Percentiles rank a stretch among this genome's conserved stretches.
phyloP scores from a whole-genome alignment of 2,888 invertebrate genomes.

The Digitonthophagus gazella region DNA sequence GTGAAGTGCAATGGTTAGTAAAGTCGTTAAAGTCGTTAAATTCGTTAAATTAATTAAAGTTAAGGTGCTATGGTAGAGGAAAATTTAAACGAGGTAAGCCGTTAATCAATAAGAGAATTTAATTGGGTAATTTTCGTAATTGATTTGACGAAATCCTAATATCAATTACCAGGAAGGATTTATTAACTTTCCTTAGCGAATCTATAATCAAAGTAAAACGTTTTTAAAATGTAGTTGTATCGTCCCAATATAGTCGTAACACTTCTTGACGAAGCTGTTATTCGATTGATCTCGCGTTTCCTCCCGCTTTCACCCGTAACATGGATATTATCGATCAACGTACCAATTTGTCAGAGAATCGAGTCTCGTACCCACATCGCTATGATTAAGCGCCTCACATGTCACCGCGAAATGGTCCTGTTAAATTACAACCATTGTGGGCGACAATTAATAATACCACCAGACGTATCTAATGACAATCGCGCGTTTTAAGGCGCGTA shows the following conservation, averaged over 20 bases:
- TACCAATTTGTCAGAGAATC: background rate
- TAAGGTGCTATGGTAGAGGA: background rate
- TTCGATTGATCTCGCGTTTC: background rate
- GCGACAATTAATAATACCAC: background rate
- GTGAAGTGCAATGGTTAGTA: constrained; percentile 1
- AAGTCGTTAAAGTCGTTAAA: background rate
- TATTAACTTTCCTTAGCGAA: background rate
- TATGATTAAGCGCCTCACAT: background rate
- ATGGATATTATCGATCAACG: background rate
- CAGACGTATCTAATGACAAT: background rate
- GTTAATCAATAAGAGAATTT: too few species aligned
- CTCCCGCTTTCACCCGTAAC: background rate
- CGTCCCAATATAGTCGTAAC: background rate
- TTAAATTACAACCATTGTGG: background rate
- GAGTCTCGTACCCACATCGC: background rate
- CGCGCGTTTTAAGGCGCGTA: background rate
- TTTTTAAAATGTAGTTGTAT: background rate
- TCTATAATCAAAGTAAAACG: background rate
- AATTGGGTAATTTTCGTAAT: background rate
- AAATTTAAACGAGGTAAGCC: background rate
- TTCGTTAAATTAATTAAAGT: too few species aligned
- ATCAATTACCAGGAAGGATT: background rate
- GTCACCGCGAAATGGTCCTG: background rate
- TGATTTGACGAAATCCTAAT: background rate
- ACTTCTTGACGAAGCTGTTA: background rate